phyloP scores from a whole-genome alignment of 2,888 invertebrate species.

The Fragum fragum region DNA sequence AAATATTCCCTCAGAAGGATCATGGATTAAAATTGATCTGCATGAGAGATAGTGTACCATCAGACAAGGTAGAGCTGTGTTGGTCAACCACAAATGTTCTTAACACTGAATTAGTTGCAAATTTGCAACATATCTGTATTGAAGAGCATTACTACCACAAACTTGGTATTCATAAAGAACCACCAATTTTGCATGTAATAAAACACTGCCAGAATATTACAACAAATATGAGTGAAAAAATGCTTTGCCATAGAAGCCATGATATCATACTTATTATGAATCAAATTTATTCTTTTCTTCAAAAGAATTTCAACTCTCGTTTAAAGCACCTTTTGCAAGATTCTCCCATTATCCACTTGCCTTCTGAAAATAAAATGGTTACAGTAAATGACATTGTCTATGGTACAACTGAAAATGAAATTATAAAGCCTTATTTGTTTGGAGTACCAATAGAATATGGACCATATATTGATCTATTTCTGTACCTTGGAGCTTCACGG shows the following conservation, averaged over 20 bases:
- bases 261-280: constrained; percentile 6
- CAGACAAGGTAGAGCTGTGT: background rate
- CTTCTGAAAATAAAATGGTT: constrained; percentile 40
- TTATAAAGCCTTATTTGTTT: constrained; percentile 60
- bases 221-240: background rate
- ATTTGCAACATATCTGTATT: too few relatives aligned
- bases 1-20: constrained; percentile 35
- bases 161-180: constrained; percentile 51
- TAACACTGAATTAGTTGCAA: too few relatives aligned
- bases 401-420: constrained; percentile 17
- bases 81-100: constrained; percentile 47
- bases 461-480: constrained; percentile 50
- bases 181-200: constrained; percentile 45
- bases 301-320: too few relatives aligned
- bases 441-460: constrained; percentile 53
- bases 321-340: constrained; percentile 7
- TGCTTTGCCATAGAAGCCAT: background rate
- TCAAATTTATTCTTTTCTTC: constrained; percentile 10
- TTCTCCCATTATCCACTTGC: constrained; percentile 54
- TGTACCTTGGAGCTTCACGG: constrained; percentile 47
- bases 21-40: constrained; percentile 38
- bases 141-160: background rate
- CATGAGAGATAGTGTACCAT: constrained; percentile 43
- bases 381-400: constrained; percentile 30
- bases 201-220: constrained; percentile 60